phyloP scores from a whole-genome alignment of 2,113 vertebrate genomes.

The Mirounga angustirostris region DNA sequence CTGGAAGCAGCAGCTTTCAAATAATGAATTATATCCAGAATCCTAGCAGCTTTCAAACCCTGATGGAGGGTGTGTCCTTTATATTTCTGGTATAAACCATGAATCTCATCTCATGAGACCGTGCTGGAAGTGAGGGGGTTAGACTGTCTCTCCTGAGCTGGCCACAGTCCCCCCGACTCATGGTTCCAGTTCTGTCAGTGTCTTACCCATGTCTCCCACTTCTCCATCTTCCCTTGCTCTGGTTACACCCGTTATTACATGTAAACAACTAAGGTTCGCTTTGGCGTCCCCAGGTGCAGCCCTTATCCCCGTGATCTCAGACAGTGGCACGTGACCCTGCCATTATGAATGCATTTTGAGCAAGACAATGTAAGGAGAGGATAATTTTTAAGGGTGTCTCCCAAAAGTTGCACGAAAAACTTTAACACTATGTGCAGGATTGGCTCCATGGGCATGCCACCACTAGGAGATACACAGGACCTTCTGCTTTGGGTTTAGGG shows the following conservation, averaged over 20 bases:
- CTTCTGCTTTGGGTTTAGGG: background rate
- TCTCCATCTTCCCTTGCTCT: background rate
- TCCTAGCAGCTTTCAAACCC: conserved; percentile 5
- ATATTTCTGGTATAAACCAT: background rate
- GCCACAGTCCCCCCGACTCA: background rate
- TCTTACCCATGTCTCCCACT: background rate
- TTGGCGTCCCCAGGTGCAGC: background rate
- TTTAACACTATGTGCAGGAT: background rate
- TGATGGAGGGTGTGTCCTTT: background rate
- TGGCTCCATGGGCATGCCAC: background rate
- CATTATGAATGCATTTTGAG: background rate
- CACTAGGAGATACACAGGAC: background rate
- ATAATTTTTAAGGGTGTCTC: background rate
- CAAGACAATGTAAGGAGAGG: background rate
- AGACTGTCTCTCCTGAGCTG: background rate
- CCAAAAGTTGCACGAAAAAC: background rate
- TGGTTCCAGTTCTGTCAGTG: background rate
- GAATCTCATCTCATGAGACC: background rate
- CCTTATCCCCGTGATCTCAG: background rate
- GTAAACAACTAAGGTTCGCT: conserved; percentile 14
- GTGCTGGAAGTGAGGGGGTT: background rate
- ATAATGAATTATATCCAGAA: background rate
- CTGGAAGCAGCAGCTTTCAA: background rate
- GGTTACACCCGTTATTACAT: background rate
- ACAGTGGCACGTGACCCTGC: background rate